These are phyloP conservation scores for Caradrina clavipalpis DNA, from an alignment of 2,888 invertebrate genomes.

Conservation along the genomic window DNA sequence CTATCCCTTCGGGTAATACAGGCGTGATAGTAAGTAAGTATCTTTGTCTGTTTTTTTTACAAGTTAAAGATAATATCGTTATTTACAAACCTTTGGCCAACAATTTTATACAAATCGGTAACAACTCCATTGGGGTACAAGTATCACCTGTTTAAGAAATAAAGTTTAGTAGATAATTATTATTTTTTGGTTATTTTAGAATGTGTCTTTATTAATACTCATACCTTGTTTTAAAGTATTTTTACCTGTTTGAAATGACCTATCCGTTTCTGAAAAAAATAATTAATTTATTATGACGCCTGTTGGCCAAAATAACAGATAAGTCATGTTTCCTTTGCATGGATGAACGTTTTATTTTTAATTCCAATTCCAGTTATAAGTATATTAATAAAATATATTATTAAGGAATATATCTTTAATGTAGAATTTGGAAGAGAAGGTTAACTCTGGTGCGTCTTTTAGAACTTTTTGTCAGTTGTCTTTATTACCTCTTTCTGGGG, in stretches of 20 bases:
- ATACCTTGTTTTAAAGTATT: neutral
- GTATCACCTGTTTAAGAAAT: constrained; percentile 73
- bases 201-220: neutral
- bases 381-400: no score
- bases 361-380: no score
- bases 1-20: no score
- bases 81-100: constrained; percentile 71
- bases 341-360: no score
- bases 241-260: constrained; percentile 26
- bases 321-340: no score
- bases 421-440: neutral
- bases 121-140: constrained; percentile 76
- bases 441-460: neutral
- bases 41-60: neutral
- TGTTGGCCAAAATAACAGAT: neutral
- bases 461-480: neutral
- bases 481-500: neutral
- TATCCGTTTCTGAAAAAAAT: constrained; percentile 16
- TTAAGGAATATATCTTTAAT: no score
- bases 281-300: neutral
- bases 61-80: neutral
- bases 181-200: neutral
- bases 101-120: constrained; percentile 74
- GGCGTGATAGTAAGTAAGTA: no score
- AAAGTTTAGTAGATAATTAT: neutral